Evolutionary conservation across 2,797 vertebrate genomes (phyloP).

Genomic region (Brotula barbata): DNA sequence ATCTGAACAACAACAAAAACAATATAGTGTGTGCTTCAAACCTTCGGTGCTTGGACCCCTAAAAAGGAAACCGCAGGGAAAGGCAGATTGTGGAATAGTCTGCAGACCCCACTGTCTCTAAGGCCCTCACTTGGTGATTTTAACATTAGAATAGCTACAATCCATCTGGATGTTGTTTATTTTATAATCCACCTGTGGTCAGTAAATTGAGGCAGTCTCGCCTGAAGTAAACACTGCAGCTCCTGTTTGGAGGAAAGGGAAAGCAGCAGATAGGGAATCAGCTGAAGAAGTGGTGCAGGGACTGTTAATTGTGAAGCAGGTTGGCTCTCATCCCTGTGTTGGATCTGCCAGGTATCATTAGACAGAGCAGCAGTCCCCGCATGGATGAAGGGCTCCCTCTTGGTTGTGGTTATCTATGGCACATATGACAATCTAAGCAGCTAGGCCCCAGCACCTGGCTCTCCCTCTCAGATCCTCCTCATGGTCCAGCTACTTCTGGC

Average conservation of each 20-base stretch:
- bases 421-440: slow-evolving; percentile 36
- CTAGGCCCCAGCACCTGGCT: slow-evolving; percentile 22
- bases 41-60: too few species aligned
- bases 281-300: slow-evolving; percentile 27
- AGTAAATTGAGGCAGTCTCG: slow-evolving; percentile 38
- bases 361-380: slow-evolving; percentile 49
- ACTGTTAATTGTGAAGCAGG: slow-evolving; percentile 27
- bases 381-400: slow-evolving; percentile 68
- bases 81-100: slow-evolving; percentile 7
- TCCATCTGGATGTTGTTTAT: slow-evolving; percentile 60
- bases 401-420: slow-evolving; percentile 62
- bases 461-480: slow-evolving; percentile 33
- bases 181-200: slow-evolving; percentile 54
- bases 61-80: slow-evolving; percentile 18
- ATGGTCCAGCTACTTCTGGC: slow-evolving; percentile 26
- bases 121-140: slow-evolving; percentile 36
- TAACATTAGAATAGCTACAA: slow-evolving; percentile 36
- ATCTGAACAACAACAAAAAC: too few species aligned
- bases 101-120: slow-evolving; percentile 23
- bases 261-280: slow-evolving; percentile 40
- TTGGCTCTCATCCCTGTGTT: slow-evolving; percentile 37
- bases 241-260: slow-evolving; percentile 46
- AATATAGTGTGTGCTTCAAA: too few species aligned
- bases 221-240: slow-evolving; percentile 52
- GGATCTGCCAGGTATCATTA: slow-evolving; percentile 66